Base-by-base conservation (phyloP, 2,888 invertebrate species). In the Leptinotarsa rubiginosa region DNA sequence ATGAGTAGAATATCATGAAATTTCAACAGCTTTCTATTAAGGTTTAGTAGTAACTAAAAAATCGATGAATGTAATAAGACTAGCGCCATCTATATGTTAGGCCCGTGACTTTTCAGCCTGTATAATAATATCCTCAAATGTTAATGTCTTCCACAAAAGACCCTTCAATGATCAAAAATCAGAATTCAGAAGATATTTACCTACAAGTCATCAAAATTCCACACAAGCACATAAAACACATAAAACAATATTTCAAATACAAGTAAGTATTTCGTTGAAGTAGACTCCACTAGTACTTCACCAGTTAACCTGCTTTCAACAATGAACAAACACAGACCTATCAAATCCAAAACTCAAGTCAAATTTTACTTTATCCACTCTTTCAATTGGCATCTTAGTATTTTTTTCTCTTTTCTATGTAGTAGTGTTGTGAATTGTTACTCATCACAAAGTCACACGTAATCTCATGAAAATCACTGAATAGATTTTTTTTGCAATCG, bases 391-490 rank as follows among this genome's bases (percentile, higher is more conserved):
- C 79, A 76, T 77, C 75, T 74, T 80, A 73, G 76, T 69, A 70
- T 79, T 76, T 74, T 70, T 75, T 62, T 65, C 67, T 74, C 69
- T 50, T 72, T 76, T 79, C 72, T 77, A 69, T 82, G 81, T 82
- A 79, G 84, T 83, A 83, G 83, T 80, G 70, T 83, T 83, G 82
- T 83, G 81, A 80, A 78, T 81, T 78, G 81, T 81, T 78, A 76
- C 73, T 76, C 79, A 79, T 80, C 82, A 77, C 77, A 75, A 77
- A 74, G 75, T 76, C 65, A 76, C 74, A 79, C 77, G 75, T 81
- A 75, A 76, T 80, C 75, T 80, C 81, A 82, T 79, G 65, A 78
- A 75, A 76, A 69, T 70, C 66, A 76, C 68, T 54, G 47, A 47
- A 56, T 64, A 41, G 41, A 10, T 41, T 31, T 20, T 52, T 47